phyloP scores from a whole-genome alignment of 1,140 invertebrate genomes.

The Eueides isabella region DNA sequence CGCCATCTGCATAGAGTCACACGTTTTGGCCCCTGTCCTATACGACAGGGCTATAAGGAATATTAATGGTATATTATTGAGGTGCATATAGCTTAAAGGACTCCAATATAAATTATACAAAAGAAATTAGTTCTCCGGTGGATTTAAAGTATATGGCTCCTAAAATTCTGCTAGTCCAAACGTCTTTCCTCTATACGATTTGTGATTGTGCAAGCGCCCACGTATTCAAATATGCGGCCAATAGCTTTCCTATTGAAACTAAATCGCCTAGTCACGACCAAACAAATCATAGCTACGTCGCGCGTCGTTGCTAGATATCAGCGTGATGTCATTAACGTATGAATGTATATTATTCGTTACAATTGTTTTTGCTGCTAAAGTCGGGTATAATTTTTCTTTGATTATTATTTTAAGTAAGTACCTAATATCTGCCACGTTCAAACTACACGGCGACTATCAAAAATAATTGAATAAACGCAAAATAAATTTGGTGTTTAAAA shows the following conservation, averaged over 20 bases:
- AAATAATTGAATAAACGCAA: no score
- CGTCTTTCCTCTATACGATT: conserved; percentile 40
- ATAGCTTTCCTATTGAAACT: conserved; percentile 77
- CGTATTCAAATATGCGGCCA: conserved; percentile 74
- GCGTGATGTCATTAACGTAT: conserved; percentile 46
- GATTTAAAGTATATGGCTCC: conserved; percentile 65
- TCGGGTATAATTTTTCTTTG: neutral
- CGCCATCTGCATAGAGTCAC: no score
- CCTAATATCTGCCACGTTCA: no score
- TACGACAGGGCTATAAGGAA: no score
- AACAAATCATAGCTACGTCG: conserved; percentile 53
- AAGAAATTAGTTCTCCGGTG: conserved; percentile 32
- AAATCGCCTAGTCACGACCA: conserved; percentile 75
- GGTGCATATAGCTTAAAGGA: no score
- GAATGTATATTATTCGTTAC: conserved; percentile 39
- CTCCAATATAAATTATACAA: neutral
- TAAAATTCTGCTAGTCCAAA: conserved; percentile 41
- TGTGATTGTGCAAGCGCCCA: conserved; percentile 69
- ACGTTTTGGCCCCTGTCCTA: no score
- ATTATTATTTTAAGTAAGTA: no score
- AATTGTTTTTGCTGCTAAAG: conserved; percentile 28
- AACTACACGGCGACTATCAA: no score
- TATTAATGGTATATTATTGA: no score
- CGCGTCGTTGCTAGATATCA: conserved; percentile 43
- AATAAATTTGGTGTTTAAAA: no score